Evolutionary conservation across 2,113 vertebrate species (phyloP).

Genomic region (Oenanthe oenanthe): DNA sequence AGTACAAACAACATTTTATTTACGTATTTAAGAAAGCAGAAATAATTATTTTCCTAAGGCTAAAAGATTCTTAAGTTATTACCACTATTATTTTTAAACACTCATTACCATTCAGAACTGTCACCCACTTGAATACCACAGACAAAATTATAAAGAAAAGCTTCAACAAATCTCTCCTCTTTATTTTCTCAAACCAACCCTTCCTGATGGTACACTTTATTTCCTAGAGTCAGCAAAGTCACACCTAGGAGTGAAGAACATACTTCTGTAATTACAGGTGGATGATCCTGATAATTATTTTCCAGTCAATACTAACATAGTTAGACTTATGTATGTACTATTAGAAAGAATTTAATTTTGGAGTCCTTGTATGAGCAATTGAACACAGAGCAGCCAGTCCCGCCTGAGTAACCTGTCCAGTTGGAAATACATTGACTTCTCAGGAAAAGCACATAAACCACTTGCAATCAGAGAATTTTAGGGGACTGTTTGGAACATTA

Average conservation of each 20-base stretch:
- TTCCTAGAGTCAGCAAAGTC: neutral
- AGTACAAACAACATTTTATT: neutral
- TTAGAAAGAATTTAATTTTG: neutral
- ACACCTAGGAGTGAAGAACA: neutral
- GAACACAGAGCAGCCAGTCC: neutral
- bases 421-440: rapidly evolving
- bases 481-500: neutral
- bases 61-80: neutral
- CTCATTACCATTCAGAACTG: neutral
- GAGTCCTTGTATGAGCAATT: neutral
- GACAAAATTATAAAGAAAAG: neutral
- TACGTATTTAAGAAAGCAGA: neutral
- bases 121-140: neutral
- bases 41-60: neutral
- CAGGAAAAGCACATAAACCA: neutral
- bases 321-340: neutral
- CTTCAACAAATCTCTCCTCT: neutral
- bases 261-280: neutral
- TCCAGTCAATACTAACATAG: neutral
- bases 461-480: neutral
- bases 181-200: neutral
- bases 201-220: neutral
- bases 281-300: neutral
- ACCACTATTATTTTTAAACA: neutral
- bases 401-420: rapidly evolving